phyloP scores from a whole-genome alignment of 2,113 vertebrate species.

The Xiphias gladius region DNA sequence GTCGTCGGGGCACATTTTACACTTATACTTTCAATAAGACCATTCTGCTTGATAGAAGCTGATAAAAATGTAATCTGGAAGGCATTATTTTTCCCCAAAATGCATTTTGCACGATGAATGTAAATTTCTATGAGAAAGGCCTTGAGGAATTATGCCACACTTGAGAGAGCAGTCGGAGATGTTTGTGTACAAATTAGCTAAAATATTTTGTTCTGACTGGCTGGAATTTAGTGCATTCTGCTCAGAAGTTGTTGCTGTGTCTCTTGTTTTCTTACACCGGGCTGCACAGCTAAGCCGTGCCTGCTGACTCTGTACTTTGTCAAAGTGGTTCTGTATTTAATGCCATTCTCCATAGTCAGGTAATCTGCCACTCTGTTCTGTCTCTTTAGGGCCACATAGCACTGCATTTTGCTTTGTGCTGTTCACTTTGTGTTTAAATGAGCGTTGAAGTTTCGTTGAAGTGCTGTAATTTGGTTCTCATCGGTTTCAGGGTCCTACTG shows the following conservation, averaged over 20 bases:
- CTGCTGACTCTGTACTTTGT: conserved; percentile 66
- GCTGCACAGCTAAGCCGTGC: conserved; percentile 27
- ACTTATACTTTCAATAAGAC: neutral
- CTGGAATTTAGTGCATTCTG: conserved; percentile 37
- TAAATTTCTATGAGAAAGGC: conserved; percentile 35
- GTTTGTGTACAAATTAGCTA: conserved; percentile 39
- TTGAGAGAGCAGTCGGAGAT: conserved; percentile 39
- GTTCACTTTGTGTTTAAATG: conserved; percentile 28
- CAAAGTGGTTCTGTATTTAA: conserved; percentile 64
- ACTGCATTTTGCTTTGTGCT: conserved; percentile 18
- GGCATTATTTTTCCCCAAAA: conserved; percentile 8
- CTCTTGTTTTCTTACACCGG: conserved; percentile 43
- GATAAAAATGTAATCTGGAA: conserved; percentile 1
- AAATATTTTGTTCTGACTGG: conserved; percentile 41
- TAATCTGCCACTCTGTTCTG: conserved; percentile 55
- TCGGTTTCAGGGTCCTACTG: conserved; percentile 14
- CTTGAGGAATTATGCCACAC: conserved; percentile 5
- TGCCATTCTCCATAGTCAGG: conserved; percentile 52
- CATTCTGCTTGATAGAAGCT: conserved; percentile 4
- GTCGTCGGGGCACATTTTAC: conserved; percentile 5
- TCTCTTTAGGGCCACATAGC: conserved; percentile 29
- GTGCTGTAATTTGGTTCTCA: conserved; percentile 36
- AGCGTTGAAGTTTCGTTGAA: conserved; percentile 9
- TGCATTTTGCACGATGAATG: conserved; percentile 27
- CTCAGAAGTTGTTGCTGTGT: conserved; percentile 32